These are phyloP conservation scores for Epinephelus moara DNA, from an alignment of 2,113 vertebrate genomes.

Conservation along the genomic window DNA sequence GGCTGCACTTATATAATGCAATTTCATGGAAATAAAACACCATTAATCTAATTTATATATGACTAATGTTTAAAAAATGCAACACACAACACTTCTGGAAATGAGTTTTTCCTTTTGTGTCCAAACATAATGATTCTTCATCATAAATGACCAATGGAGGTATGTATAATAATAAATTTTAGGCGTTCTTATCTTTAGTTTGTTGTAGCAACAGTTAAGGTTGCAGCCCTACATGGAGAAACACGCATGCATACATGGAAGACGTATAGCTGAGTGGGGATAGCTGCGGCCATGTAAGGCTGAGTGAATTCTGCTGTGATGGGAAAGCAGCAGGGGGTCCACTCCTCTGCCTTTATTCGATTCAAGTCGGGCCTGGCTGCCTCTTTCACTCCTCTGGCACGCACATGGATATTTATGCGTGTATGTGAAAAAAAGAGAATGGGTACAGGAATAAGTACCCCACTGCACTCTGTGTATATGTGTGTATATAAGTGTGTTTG, in stretches of 20 bases:
- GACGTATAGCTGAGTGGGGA: constrained; percentile 25
- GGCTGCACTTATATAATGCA: not conserved
- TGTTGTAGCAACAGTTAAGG: constrained; percentile 5
- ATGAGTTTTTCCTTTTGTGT: not conserved
- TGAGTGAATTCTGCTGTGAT: constrained; percentile 66
- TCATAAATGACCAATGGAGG: not conserved
- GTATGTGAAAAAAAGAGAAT: constrained; percentile 44
- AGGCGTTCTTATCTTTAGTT: not conserved
- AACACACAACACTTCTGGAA: not conserved
- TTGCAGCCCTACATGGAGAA: constrained; percentile 2
- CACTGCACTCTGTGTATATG: constrained; percentile 44
- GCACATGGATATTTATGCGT: constrained; percentile 60
- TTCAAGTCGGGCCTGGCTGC: constrained; percentile 65
- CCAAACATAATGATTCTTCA: not conserved
- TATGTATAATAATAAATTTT: not conserved
- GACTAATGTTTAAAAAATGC: not conserved
- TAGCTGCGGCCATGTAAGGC: constrained; percentile 14
- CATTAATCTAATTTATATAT: not conserved
- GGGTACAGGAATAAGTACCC: constrained; percentile 60
- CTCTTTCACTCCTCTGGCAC: constrained; percentile 59
- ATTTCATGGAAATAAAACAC: not conserved
- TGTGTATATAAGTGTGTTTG: constrained; percentile 29
- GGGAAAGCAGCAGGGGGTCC: constrained; percentile 66
- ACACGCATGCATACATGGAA: constrained; percentile 8
- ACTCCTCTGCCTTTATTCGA: constrained; percentile 66